A percentile compares a stretch with the other conserved stretches of the same genome.
Conservation (phyloP, 64 coral and sea anemone genomes). For the Cladopsammia gracilis region DNA sequence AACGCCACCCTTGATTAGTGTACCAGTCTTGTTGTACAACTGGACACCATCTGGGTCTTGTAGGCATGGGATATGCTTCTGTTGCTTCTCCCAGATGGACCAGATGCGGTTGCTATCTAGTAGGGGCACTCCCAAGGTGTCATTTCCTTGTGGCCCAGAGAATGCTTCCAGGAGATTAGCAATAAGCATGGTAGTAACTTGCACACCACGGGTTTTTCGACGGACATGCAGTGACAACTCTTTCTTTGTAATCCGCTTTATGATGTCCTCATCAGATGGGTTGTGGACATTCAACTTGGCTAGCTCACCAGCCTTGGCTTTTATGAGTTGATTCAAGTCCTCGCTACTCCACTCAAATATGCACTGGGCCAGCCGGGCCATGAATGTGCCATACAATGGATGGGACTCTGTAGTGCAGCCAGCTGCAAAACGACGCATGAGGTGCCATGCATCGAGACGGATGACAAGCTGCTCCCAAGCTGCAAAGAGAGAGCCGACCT, state of each 20-base stretch:
- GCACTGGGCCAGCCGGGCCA: conserved; percentile 31
- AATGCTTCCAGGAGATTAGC: conserved; percentile 18
- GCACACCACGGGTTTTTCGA: conserved; percentile 19
- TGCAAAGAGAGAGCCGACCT: conserved; percentile 41
- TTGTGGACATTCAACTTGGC: neutral
- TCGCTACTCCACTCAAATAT: conserved; percentile 68
- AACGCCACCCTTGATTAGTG: conserved; percentile 29
- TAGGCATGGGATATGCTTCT: conserved; percentile 57
- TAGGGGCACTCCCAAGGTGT: conserved; percentile 70
- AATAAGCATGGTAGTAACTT: conserved; percentile 19
- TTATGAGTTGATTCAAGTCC: conserved; percentile 45
- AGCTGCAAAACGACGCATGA: conserved; percentile 58
- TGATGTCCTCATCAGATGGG: conserved; percentile 35
- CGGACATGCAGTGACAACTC: conserved; percentile 47
- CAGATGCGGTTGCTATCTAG: conserved; percentile 41
- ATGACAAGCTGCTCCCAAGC: conserved; percentile 38
- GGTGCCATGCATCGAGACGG: conserved; percentile 66
- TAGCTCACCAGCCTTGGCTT: conserved; percentile 42
- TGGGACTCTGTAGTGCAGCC: conserved; percentile 79
- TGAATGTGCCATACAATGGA: conserved; percentile 55
- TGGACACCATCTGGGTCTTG: conserved; percentile 64
- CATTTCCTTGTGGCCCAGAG: conserved; percentile 53
- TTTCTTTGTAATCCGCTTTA: conserved; percentile 1
- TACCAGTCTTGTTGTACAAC: conserved; percentile 54
- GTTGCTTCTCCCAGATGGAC: conserved; percentile 54